A percentile compares a stretch with the other conserved stretches of the same genome.
Evolutionary conservation across 2,797 vertebrate genomes (phyloP).

Genomic region (Passerculus sandwichensis): DNA sequence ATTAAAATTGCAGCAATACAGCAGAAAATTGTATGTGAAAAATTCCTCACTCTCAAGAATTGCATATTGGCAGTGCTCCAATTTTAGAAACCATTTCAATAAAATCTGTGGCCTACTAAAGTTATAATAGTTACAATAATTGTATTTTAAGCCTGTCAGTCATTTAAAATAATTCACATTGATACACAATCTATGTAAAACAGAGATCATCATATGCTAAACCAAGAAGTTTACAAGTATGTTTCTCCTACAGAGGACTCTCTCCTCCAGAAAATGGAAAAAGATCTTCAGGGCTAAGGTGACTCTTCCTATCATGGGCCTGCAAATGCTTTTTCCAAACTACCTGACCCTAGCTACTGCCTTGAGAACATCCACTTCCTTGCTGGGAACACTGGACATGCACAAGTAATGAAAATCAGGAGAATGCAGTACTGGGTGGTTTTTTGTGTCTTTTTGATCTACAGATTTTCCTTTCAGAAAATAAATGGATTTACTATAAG

Average conservation of each 20-base stretch:
- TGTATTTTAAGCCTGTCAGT: constrained; percentile 1
- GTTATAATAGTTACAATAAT: not conserved
- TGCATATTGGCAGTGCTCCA: not conserved
- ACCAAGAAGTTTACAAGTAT: not conserved
- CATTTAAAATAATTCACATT: not conserved
- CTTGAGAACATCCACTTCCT: not conserved
- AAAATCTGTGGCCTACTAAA: not conserved
- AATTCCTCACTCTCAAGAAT: not conserved
- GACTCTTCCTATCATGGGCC: not conserved
- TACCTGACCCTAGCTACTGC: not conserved
- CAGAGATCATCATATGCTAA: not conserved
- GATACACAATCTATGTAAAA: not conserved
- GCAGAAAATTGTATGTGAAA: not conserved
- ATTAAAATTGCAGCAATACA: constrained; percentile 13
- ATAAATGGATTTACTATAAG: not conserved
- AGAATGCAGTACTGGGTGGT: fast-evolving
- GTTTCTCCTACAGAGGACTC: not conserved
- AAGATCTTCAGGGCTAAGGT: not conserved
- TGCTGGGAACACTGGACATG: not conserved
- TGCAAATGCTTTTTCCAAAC: not conserved
- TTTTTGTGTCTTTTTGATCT: not conserved
- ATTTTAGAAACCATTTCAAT: not conserved
- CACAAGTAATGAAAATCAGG: not conserved
- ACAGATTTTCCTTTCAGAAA: not conserved
- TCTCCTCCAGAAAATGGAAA: not conserved